phyloP scores from a whole-genome alignment of 2,797 vertebrate species.

The Triplophysa yarkandensis region DNA sequence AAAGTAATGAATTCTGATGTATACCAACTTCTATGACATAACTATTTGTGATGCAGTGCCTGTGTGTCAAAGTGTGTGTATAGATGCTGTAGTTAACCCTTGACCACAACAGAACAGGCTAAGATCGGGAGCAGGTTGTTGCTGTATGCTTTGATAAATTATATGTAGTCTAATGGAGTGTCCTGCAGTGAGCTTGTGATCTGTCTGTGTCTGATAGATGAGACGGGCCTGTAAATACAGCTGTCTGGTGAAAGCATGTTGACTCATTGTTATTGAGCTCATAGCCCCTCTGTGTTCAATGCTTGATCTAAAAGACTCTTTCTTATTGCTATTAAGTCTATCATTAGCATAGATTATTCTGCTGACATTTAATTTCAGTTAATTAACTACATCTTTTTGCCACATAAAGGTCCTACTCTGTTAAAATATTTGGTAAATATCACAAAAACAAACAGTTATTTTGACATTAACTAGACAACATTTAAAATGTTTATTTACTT shows the following conservation, averaged over 20 bases:
- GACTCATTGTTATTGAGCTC: slow-evolving; percentile 17
- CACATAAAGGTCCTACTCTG: no score
- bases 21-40: not conserved
- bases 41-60: not conserved
- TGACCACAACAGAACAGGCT: slow-evolving; percentile 38
- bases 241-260: not conserved
- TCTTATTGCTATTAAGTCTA: not conserved
- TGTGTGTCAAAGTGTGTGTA: slow-evolving; percentile 29
- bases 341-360: not conserved
- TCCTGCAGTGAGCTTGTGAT: slow-evolving; percentile 23
- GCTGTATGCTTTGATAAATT: slow-evolving; percentile 48
- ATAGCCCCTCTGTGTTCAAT: not conserved
- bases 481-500: no score
- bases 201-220: slow-evolving; percentile 44
- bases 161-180: slow-evolving; percentile 44
- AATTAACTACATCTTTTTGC: no score
- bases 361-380: not conserved
- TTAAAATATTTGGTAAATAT: no score
- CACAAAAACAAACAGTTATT: no score
- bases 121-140: slow-evolving; percentile 49
- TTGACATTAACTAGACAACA: no score
- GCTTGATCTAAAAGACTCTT: not conserved
- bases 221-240: slow-evolving; percentile 41
- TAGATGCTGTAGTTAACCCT: slow-evolving; percentile 46
- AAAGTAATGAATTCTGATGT: not conserved